Evolutionary conservation across 2,797 vertebrate genomes (phyloP), one percentile per base, ranked within the genome.

Genomic region (Scolopax rusticola): DNA sequence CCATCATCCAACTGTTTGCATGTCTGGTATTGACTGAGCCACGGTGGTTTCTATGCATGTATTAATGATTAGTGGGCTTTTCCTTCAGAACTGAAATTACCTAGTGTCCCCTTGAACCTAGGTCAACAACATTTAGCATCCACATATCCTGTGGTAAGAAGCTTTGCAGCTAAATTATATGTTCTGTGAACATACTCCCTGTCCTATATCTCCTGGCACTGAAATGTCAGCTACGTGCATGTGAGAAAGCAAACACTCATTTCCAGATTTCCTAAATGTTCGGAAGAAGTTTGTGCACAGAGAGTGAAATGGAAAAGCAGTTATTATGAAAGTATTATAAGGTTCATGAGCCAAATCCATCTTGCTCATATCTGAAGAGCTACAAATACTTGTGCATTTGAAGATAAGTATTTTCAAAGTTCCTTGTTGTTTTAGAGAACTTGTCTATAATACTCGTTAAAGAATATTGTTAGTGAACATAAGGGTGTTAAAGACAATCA

Each of bases 141-240:
- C 47, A n/a, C 18, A 6, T 3, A 8, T 45, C 3, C 36, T 2
- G 16, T 28, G 53, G 38, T 30, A 61, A 71, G 74, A 57, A 69
- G 36, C 8, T 61, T 53, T 21, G 3, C 28, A 48, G 88, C 48
- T 45, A 28, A 7, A 43, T 63, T 36, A 43, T 23, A 4, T 12
- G 36, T 21, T 51, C 14, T 1, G 45, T 27, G 74, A 61, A 18
- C 1, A 0, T 2, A 4, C 1, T 65, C 45, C 15, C 38, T 41
- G 68, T 5, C 50, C 74, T 88, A 0, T 24, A 4, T n/a, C 65
- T 86, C 80, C 73, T 67, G 84, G 57, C 61, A 24, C 1, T 36
- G 59, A 15, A 36, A 30, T 7, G 30, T 2, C 69, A 36, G 68
- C 78, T 68, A 13, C 9, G 38, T 61, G 68, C 47, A 2, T 1